These are phyloP conservation scores for Petrophora chlorosata DNA, from an alignment of 2,888 invertebrate species.

Conservation along the genomic window DNA sequence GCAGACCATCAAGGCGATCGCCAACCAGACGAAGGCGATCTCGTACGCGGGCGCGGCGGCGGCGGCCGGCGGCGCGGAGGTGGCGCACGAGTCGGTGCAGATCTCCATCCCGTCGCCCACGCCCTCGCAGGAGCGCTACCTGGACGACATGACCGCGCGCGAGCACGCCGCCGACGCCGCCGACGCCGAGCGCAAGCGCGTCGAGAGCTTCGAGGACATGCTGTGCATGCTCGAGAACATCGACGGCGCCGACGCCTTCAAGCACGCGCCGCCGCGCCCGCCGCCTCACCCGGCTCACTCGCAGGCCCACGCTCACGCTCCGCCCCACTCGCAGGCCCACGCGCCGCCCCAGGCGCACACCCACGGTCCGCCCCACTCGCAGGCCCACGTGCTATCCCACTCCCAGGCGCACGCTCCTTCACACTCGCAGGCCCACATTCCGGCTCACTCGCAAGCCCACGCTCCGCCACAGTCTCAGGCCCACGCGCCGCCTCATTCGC, in stretches of 20 bases:
- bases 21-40: slow-evolving; percentile 82
- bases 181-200: slow-evolving; percentile 82
- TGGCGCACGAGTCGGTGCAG: slow-evolving; percentile 85
- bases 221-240: slow-evolving; percentile 88
- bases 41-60: slow-evolving; percentile 57
- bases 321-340: slow-evolving; percentile 13
- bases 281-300: slow-evolving; percentile 33
- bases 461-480: not conserved
- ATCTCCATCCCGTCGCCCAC: slow-evolving; percentile 87
- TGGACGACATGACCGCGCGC: slow-evolving; percentile 85
- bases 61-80: slow-evolving; percentile 83
- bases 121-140: slow-evolving; percentile 85
- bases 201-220: slow-evolving; percentile 88
- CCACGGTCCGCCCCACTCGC: not conserved
- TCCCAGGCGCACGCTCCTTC: not conserved
- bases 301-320: not conserved
- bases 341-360: slow-evolving; percentile 16
- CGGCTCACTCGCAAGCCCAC: not conserved
- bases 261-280: slow-evolving; percentile 27
- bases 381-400: slow-evolving; percentile 24
- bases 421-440: slow-evolving; percentile 23
- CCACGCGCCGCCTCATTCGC: too few species aligned
- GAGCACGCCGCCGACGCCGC: slow-evolving; percentile 80
- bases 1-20: slow-evolving; percentile 80
- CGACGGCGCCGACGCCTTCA: slow-evolving; percentile 27